A percentile compares a stretch with the other conserved stretches of the same genome.
Conservation (phyloP, 2,113 vertebrate species). For the Ornithorhynchus anatinus region DNA sequence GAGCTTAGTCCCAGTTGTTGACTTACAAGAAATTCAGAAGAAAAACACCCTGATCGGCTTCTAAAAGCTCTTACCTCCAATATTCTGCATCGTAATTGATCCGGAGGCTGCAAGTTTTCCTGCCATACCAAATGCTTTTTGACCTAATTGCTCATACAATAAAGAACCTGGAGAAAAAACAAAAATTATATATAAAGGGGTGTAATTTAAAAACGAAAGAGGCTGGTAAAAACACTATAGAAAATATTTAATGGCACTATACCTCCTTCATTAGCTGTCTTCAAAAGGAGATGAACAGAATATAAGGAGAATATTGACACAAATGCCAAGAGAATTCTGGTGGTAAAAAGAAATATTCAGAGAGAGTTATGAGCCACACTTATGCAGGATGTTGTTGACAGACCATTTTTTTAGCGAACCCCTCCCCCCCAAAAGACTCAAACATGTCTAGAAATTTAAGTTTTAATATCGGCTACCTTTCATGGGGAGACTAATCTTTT, state of each 20-base stretch:
- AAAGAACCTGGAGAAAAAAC: conserved; percentile 78
- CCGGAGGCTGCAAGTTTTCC: conserved; percentile 93
- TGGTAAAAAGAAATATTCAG: conserved; percentile 18
- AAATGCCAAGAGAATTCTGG: conserved; percentile 86
- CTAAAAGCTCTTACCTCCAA: conserved; percentile 83
- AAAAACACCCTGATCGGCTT: not conserved
- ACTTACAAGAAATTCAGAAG: too few relatives aligned
- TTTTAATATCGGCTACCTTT: too few relatives aligned
- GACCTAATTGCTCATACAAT: conserved; percentile 92
- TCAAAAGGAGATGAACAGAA: conserved; percentile 95
- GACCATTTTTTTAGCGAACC: too few relatives aligned
- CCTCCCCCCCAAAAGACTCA: too few relatives aligned
- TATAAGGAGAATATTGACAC: conserved; percentile 94
- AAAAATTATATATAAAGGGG: not conserved
- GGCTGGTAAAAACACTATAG: not conserved
- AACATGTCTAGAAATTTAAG: too few relatives aligned
- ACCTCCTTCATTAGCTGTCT: conserved; percentile 99
- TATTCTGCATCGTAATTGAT: conserved; percentile 96
- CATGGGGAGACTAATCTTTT: too few relatives aligned
- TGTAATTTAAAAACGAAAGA: not conserved
- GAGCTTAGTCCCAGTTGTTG: too few relatives aligned
- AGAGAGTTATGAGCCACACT: too few relatives aligned
- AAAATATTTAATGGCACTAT: conserved; percentile 4
- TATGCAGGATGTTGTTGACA: too few relatives aligned
- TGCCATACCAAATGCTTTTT: conserved; percentile 91